Conservation (phyloP, 2,113 vertebrate genomes). For the Amazona guildingii region DNA sequence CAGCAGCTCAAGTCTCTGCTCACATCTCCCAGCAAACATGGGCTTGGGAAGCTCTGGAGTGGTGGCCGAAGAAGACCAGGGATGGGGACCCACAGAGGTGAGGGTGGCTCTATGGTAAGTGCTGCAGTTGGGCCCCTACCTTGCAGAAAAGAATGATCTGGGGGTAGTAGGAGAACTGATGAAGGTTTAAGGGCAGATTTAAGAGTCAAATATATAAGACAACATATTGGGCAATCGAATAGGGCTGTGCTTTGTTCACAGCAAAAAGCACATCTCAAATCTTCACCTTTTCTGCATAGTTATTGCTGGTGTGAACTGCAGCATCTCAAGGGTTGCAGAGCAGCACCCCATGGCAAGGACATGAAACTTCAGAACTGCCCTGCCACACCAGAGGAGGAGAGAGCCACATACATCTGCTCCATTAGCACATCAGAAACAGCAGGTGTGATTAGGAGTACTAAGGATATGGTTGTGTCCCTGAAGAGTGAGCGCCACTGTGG, state of each 20-base stretch:
- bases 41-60: fast-evolving
- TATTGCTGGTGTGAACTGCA: background rate
- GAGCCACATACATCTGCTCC: background rate
- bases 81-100: background rate
- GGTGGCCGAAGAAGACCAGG: background rate
- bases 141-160: background rate
- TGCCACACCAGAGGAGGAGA: background rate
- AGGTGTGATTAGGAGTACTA: background rate
- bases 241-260: background rate
- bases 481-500: background rate
- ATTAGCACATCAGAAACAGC: background rate
- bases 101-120: background rate
- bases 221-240: fast-evolving
- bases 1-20: background rate
- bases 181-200: background rate
- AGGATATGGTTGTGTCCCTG: background rate
- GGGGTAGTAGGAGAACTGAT: background rate
- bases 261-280: background rate
- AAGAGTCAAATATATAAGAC: background rate
- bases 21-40: fast-evolving
- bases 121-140: background rate
- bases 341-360: background rate
- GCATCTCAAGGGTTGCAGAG: background rate
- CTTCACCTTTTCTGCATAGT: background rate
- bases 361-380: background rate